These are phyloP conservation scores for Eilema griseolum DNA, from an alignment of 2,888 invertebrate species.

Conservation along the genomic window DNA sequence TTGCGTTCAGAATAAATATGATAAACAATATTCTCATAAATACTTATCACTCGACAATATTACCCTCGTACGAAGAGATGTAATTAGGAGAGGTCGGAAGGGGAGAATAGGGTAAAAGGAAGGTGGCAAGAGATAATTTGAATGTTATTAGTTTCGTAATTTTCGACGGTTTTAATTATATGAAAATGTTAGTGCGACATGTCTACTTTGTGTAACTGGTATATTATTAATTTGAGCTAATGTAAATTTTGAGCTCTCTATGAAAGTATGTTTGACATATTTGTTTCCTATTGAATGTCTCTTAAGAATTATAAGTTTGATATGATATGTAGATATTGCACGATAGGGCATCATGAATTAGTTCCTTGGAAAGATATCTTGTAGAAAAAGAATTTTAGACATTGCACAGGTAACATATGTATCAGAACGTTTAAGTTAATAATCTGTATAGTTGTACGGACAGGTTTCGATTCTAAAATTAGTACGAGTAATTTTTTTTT, in stretches of 20 bases:
- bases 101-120: slow-evolving; percentile 5
- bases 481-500: no score
- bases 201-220: slow-evolving; percentile 14
- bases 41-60: slow-evolving; percentile 23
- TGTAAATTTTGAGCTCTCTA: background rate
- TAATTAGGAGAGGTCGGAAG: slow-evolving; percentile 26
- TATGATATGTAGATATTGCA: no score
- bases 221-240: background rate
- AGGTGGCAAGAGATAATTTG: slow-evolving; percentile 26
- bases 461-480: no score
- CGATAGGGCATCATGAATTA: no score
- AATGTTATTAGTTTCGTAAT: slow-evolving; percentile 30
- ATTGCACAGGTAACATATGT: no score
- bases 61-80: slow-evolving; percentile 23
- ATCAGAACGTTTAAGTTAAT: no score
- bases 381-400: no score
- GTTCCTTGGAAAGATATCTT: no score
- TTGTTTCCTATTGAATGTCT: no score
- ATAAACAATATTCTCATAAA: slow-evolving; percentile 5
- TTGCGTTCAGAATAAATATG: background rate
- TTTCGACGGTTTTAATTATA: slow-evolving; percentile 34
- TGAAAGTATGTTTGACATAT: background rate
- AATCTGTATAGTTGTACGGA: no score
- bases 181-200: slow-evolving; percentile 24
- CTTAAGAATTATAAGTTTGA: no score